phyloP scores from a whole-genome alignment of 2,113 vertebrate species.

The Campylomormyrus tamandua region DNA sequence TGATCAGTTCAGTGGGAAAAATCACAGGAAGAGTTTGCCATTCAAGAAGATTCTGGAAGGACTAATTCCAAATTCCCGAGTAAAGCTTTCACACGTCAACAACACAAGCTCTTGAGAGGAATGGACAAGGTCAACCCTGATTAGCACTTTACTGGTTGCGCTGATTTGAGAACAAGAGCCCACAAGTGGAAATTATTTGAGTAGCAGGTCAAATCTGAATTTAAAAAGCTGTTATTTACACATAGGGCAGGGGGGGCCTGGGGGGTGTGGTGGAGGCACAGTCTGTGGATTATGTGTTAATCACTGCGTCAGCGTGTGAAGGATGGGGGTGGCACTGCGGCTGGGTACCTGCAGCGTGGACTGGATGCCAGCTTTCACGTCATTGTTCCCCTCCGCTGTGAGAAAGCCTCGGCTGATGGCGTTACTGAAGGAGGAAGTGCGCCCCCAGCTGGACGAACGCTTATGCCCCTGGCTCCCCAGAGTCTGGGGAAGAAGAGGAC shows the following conservation, averaged over 20 bases:
- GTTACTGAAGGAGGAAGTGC: conserved; percentile 90
- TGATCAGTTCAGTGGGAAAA: background rate
- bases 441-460: conserved; percentile 91
- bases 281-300: background rate
- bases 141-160: background rate
- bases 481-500: conserved; percentile 34
- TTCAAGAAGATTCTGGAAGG: background rate
- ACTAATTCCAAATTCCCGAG: background rate
- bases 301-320: background rate
- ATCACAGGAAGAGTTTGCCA: background rate
- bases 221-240: background rate
- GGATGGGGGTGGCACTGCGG: background rate
- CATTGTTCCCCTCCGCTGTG: conserved; percentile 72
- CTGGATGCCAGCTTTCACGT: conserved; percentile 83
- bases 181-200: background rate
- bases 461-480: conserved; percentile 72
- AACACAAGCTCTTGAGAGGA: background rate
- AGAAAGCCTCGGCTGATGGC: conserved; percentile 87
- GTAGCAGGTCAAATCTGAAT: background rate
- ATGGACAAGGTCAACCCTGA: background rate
- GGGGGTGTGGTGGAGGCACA: background rate
- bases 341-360: conserved; percentile 63
- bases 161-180: background rate
- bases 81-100: background rate
- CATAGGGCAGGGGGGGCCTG: background rate